Evolutionary conservation across 2,113 vertebrate genomes (phyloP), one percentile per base, ranked within the genome.

Genomic region (Morone saxatilis): DNA sequence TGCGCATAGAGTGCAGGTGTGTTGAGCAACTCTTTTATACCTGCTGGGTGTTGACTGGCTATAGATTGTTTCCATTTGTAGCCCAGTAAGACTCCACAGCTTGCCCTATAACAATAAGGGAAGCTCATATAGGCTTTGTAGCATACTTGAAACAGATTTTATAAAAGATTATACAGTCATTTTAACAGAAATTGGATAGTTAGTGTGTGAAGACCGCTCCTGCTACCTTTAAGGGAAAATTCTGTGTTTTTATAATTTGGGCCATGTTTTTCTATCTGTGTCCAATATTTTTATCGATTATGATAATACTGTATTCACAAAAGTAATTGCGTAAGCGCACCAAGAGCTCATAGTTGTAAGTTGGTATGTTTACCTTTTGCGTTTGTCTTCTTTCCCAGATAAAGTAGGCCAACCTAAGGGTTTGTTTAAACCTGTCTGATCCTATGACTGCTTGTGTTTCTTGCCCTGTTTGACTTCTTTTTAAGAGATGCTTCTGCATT

Each of bases 1-100:
- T 36, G 60, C 10, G 19, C 70, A 88, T 48, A 73, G 72, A 71
- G 71, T 51, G 61, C 50, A 88, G 63, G 69, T 86, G 57, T 54
- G 38, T 68, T 71, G 71, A 76, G 66, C 54, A 73, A 63, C 59
- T 82, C 45, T 57, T 75, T 61, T 62, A 47, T 36, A 81, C 67
- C 63, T 1, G 20, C 76, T 69, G 71, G 45, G 25, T 80, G 61
- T 41, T 36, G 57, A 80, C n/a, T 57, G 45, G 43, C 31, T 66
- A 11, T 4, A 53, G 54, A 71, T 47, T 80, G 56, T 78, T 71
- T 75, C 62, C 38, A 71, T 75, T 69, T 65, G 50, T 19, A 56
- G 25, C 56, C 76, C 54, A 60, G 19, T 53, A 7, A 75, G 22
- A 54, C 54, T 53, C 36, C 47, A 61, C 25, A 41, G 6, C 17